phyloP scores from a whole-genome alignment of 2,888 invertebrate species.

The Sicus ferrugineus region DNA sequence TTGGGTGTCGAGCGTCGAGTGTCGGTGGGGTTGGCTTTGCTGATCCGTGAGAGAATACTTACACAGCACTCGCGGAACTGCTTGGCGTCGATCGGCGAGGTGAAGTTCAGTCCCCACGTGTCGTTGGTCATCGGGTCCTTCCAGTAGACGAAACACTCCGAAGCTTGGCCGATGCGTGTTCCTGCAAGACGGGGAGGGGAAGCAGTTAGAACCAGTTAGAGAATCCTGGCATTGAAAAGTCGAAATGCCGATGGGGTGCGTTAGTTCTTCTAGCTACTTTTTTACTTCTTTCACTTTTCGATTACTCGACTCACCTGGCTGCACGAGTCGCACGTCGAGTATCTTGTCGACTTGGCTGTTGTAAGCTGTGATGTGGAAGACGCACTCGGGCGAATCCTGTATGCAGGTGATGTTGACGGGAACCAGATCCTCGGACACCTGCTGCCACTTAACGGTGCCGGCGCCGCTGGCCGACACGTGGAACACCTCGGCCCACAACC shows the following conservation, averaged over 20 bases:
- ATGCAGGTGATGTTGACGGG: constrained; percentile 98
- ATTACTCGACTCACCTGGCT: constrained; percentile 79
- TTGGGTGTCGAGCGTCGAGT: not conserved
- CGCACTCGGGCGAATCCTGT: constrained; percentile 94
- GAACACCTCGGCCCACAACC: constrained; percentile 98
- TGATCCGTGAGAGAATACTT: constrained; percentile 70
- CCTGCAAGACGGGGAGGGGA: constrained; percentile 69
- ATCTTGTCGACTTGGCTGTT: constrained; percentile 99
- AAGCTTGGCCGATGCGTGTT: constrained; percentile 95
- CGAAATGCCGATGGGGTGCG: not conserved
- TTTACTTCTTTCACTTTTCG: not conserved
- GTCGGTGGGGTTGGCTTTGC: constrained; percentile 47
- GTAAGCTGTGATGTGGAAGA: constrained; percentile 98
- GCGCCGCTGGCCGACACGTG: constrained; percentile 94
- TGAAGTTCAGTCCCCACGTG: constrained; percentile 98
- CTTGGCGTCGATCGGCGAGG: constrained; percentile 95
- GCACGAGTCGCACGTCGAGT: constrained; percentile 93
- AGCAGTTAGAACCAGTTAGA: not conserved
- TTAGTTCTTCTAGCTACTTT: not conserved
- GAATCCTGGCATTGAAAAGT: not conserved
- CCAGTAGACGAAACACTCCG: constrained; percentile 99
- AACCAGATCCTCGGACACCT: constrained; percentile 97
- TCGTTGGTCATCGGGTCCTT: constrained; percentile 96
- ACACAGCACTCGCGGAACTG: constrained; percentile 97
- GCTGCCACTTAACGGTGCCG: constrained; percentile 96